phyloP scores from a whole-genome alignment of 2,113 vertebrate species.

The Neolamprologus falcicula region DNA sequence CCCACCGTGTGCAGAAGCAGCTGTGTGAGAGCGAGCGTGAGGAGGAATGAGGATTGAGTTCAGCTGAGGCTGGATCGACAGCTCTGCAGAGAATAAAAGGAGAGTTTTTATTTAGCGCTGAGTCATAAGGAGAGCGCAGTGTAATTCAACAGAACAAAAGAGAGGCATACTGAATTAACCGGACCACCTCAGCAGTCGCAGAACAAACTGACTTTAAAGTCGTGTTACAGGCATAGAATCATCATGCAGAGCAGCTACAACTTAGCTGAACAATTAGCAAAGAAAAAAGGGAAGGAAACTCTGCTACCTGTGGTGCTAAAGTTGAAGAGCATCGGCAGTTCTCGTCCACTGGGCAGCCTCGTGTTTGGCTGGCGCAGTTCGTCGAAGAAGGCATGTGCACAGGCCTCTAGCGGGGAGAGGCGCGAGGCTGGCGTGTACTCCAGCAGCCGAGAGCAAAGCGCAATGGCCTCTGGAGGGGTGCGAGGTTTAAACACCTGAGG shows the following conservation, averaged over 20 bases:
- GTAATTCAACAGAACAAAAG: not conserved
- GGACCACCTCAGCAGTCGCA: not conserved
- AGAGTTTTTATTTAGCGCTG: not conserved
- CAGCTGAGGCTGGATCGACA: conserved; percentile 93
- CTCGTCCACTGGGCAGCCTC: conserved; percentile 88
- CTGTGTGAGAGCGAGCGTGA: conserved; percentile 87
- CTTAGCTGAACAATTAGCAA: not conserved
- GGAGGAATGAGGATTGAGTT: conserved; percentile 93
- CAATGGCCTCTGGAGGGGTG: conserved; percentile 70
- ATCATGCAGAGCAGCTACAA: not conserved
- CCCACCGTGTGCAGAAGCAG: conserved; percentile 80
- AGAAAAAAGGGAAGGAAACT: not conserved
- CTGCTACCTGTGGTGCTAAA: conserved; percentile 84
- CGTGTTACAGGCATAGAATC: not conserved
- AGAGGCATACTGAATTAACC: not conserved
- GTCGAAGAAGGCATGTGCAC: conserved; percentile 93
- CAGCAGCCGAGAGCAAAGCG: conserved; percentile 79
- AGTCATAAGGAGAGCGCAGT: not conserved
- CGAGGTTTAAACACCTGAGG: conserved; percentile 69
- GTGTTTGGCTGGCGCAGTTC: conserved; percentile 94
- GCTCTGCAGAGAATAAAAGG: conserved; percentile 71
- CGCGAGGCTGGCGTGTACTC: conserved; percentile 93
- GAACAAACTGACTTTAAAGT: not conserved
- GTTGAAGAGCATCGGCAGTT: conserved; percentile 93
- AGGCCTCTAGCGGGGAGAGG: conserved; percentile 90